Conservation (phyloP, 2,113 vertebrate species). For the Papio anubis region DNA sequence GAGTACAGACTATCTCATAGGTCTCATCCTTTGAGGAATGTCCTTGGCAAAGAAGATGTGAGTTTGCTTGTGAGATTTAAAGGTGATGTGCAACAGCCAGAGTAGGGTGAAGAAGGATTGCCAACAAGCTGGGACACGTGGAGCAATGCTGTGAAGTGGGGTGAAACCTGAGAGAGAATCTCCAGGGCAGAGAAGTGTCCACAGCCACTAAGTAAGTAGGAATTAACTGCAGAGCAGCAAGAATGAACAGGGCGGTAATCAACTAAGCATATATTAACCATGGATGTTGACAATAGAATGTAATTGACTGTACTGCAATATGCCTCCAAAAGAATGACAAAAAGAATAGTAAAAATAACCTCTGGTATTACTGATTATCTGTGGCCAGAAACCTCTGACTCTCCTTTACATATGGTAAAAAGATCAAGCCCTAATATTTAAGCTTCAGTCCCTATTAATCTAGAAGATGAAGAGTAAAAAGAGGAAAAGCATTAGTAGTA, state of each 20-base stretch:
- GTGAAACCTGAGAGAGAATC: neutral
- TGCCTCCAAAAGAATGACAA: neutral
- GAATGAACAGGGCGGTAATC: neutral
- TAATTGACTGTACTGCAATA: neutral
- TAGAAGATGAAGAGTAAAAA: neutral
- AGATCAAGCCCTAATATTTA: neutral
- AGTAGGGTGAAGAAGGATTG: neutral
- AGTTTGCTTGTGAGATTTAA: neutral
- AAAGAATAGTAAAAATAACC: rapidly evolving
- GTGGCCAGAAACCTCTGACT: neutral
- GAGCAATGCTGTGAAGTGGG: neutral
- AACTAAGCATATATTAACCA: neutral
- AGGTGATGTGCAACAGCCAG: neutral
- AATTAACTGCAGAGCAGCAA: neutral
- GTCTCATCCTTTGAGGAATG: neutral
- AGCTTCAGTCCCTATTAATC: no score
- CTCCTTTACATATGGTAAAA: neutral
- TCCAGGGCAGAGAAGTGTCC: neutral
- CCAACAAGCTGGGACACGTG: neutral
- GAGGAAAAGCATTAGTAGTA: neutral
- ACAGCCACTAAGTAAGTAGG: neutral
- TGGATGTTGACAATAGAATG: neutral
- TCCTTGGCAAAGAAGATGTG: neutral
- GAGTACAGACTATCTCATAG: neutral
- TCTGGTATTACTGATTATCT: neutral